These are phyloP conservation scores for Stigmatopora argus DNA, from an alignment of 2,113 vertebrate genomes.

Conservation along the genomic window DNA sequence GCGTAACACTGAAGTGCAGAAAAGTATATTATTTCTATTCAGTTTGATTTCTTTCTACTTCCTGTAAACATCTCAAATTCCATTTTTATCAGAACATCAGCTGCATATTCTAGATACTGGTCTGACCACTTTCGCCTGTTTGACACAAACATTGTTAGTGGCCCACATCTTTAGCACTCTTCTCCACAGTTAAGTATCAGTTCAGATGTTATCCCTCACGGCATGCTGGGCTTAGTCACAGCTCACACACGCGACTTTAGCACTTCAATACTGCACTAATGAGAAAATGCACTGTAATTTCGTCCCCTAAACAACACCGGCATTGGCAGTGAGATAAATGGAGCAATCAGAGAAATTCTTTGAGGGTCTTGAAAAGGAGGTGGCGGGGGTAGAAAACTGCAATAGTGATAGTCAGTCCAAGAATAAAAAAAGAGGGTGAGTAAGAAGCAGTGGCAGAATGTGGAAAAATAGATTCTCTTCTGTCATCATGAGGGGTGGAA, in stretches of 20 bases:
- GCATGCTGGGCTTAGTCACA: constrained; percentile 11
- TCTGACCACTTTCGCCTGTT: constrained; percentile 1
- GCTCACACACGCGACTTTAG: background rate
- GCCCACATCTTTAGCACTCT: constrained; percentile 2
- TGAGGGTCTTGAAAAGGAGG: background rate
- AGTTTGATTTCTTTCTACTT: constrained; percentile 1
- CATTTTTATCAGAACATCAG: constrained; percentile 30
- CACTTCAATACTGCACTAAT: constrained; percentile 33
- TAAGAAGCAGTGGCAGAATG: background rate
- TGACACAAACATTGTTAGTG: background rate
- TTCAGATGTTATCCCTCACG: background rate
- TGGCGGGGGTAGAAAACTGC: background rate
- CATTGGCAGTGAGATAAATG: constrained; percentile 36
- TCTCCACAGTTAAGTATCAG: background rate
- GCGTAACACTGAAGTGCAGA: constrained; percentile 3
- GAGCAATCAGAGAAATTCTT: constrained; percentile 17
- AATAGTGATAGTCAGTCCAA: no score
- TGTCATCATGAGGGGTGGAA: no score
- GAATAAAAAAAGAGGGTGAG: background rate
- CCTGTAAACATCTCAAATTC: constrained; percentile 19
- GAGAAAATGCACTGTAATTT: constrained; percentile 32
- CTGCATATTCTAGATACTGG: constrained; percentile 3
- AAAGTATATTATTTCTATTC: constrained; percentile 14
- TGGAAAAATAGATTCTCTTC: no score
- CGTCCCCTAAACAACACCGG: constrained; percentile 15